phyloP scores from a whole-genome alignment of 2,888 invertebrate species.

The Ischnus inquisitorius region DNA sequence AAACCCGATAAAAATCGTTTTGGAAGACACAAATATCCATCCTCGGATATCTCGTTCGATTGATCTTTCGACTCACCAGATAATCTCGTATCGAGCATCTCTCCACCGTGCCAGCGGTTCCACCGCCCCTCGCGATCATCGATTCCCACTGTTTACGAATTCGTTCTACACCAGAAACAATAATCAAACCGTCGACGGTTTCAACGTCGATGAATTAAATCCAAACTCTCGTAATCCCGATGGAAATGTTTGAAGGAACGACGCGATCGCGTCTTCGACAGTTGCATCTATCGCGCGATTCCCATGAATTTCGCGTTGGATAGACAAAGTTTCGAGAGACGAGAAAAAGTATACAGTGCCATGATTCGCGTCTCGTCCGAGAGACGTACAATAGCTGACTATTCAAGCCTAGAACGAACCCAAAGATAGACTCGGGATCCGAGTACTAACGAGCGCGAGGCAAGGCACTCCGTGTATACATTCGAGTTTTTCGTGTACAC shows the following conservation, averaged over 20 bases:
- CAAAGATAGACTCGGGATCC: conserved; percentile 62
- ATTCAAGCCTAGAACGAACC: conserved; percentile 43
- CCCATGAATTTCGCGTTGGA: not conserved
- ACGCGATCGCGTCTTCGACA: not conserved
- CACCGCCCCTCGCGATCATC: conserved; percentile 62
- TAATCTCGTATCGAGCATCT: conserved; percentile 56
- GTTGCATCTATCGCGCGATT: not conserved
- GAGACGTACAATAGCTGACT: conserved; percentile 62
- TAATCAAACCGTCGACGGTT: conserved; percentile 23
- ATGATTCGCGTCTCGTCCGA: conserved; percentile 27
- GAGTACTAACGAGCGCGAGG: conserved; percentile 18
- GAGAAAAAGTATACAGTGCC: conserved; percentile 9
- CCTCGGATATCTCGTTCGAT: not conserved
- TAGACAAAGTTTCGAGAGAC: not conserved
- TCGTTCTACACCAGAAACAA: not conserved
- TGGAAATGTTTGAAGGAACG: conserved; percentile 3
- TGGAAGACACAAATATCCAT: not conserved
- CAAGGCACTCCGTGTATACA: conserved; percentile 15
- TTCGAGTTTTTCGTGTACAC: not conserved
- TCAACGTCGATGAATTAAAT: conserved; percentile 1
- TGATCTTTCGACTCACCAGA: conserved; percentile 44
- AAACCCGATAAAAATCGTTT: not conserved
- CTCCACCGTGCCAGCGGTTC: conserved; percentile 35
- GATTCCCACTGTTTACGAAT: conserved; percentile 6
- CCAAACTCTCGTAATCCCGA: not conserved